These are phyloP conservation scores for Coreius guichenoti DNA, from an alignment of 2,797 vertebrate species.

Conservation along the genomic window DNA sequence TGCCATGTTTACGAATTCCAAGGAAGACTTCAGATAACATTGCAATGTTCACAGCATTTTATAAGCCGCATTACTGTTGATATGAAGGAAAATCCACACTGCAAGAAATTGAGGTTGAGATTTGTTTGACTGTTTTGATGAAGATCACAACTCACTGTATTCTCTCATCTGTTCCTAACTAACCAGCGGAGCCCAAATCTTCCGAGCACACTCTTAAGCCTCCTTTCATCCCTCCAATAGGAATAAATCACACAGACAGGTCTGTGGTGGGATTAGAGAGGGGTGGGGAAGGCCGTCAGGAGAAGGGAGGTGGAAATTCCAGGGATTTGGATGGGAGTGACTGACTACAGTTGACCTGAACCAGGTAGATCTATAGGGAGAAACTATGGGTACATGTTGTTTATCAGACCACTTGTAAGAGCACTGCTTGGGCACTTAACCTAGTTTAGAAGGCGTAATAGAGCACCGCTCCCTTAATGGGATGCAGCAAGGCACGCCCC, in stretches of 20 bases:
- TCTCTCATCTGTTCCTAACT: conserved; percentile 40
- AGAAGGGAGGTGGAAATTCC: conserved; percentile 49
- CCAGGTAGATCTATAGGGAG: conserved; percentile 47
- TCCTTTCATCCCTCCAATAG: conserved; percentile 58
- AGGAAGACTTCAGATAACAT: not conserved
- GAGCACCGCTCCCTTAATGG: conserved; percentile 46
- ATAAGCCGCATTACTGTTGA: not conserved
- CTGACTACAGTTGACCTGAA: conserved; percentile 55
- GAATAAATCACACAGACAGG: conserved; percentile 58
- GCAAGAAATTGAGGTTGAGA: not conserved
- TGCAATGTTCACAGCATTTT: not conserved
- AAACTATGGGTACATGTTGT: conserved; percentile 16
- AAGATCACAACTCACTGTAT: not conserved
- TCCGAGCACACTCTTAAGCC: conserved; percentile 44
- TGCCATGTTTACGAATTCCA: not conserved
- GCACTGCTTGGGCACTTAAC: conserved; percentile 28
- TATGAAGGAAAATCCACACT: not conserved
- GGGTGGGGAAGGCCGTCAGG: conserved; percentile 12
- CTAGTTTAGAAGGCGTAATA: conserved; percentile 43
- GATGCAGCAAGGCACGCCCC: conserved; percentile 25
- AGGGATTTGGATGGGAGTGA: conserved; percentile 52
- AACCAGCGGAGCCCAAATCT: conserved; percentile 49
- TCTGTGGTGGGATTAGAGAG: conserved; percentile 40
- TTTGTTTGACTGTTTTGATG: conserved; percentile 3
- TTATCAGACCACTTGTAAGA: conserved; percentile 29